Evolutionary conservation across 2,888 invertebrate species (phyloP).

Genomic region (Dioctria linearis): DNA sequence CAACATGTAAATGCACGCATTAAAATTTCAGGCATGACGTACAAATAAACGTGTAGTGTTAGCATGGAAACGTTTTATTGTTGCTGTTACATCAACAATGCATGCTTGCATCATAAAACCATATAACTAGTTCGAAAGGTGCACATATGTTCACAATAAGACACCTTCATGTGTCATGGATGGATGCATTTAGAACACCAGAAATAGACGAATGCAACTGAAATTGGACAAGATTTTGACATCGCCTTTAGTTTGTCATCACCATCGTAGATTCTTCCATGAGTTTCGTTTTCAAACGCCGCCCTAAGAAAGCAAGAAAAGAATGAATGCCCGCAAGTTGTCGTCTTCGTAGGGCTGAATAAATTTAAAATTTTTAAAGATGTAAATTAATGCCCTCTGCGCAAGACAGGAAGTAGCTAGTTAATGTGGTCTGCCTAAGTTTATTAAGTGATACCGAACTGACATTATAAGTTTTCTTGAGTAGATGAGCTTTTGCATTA

Average conservation of each 20-base stretch:
- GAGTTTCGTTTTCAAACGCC: not conserved
- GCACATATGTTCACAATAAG: constrained; percentile 47
- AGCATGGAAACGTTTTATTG: constrained; percentile 3
- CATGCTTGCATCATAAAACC: not conserved
- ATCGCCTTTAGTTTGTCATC: constrained; percentile 39
- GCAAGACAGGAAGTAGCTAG: constrained; percentile 36
- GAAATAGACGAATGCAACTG: not conserved
- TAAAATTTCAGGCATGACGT: constrained; percentile 31
- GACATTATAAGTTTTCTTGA: constrained; percentile 14
- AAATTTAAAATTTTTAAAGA: constrained; percentile 38
- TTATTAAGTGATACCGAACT: not conserved
- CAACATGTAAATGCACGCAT: not conserved
- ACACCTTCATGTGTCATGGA: not conserved
- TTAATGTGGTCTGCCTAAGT: constrained; percentile 34
- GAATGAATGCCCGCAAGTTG: too few species aligned
- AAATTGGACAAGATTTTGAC: too few species aligned
- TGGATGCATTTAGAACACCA: not conserved
- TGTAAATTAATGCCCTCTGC: constrained; percentile 34
- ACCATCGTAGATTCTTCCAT: constrained; percentile 14
- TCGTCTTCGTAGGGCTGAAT: not conserved
- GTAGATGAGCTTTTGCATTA: constrained; percentile 15
- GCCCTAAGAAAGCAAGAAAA: not conserved
- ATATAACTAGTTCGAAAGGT: constrained; percentile 20
- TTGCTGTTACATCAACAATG: constrained; percentile 41
- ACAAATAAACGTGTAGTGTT: too few species aligned